Evolutionary conservation across 2,797 vertebrate genomes (phyloP).

Genomic region (Coilia nasus): DNA sequence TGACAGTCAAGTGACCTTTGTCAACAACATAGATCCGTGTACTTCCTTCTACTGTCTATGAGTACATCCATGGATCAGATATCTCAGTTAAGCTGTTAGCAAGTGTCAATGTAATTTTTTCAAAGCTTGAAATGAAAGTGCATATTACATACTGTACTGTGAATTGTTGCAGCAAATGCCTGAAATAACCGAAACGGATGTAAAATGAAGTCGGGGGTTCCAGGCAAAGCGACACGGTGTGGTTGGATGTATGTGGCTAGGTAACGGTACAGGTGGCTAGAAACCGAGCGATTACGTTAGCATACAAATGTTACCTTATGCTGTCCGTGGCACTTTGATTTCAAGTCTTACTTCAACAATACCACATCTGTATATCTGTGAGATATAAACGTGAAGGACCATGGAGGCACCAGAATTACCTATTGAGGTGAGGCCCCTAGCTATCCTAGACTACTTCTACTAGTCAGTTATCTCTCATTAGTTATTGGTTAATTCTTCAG

Average conservation of each 20-base stretch:
- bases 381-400: not conserved
- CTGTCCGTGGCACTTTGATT: not conserved
- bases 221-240: not conserved
- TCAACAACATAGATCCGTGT: not conserved
- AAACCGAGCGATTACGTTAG: not conserved
- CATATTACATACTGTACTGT: not conserved
- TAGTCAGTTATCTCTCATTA: not conserved
- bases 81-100: not conserved
- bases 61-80: not conserved
- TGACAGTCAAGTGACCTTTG: not conserved
- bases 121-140: not conserved
- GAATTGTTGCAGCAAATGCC: not conserved
- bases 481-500: not conserved
- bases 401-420: conserved; percentile 68
- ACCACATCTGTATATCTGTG: not conserved
- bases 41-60: too few species aligned
- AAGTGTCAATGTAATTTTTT: not conserved
- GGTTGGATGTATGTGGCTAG: not conserved
- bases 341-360: not conserved
- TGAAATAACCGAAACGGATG: not conserved
- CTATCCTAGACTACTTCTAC: not conserved
- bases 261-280: not conserved
- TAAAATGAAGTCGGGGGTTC: not conserved
- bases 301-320: not conserved
- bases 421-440: conserved; percentile 69